Evolutionary conservation across 2,113 vertebrate species (phyloP), one percentile per base, ranked within the genome.

Genomic region (Phycodurus eques): DNA sequence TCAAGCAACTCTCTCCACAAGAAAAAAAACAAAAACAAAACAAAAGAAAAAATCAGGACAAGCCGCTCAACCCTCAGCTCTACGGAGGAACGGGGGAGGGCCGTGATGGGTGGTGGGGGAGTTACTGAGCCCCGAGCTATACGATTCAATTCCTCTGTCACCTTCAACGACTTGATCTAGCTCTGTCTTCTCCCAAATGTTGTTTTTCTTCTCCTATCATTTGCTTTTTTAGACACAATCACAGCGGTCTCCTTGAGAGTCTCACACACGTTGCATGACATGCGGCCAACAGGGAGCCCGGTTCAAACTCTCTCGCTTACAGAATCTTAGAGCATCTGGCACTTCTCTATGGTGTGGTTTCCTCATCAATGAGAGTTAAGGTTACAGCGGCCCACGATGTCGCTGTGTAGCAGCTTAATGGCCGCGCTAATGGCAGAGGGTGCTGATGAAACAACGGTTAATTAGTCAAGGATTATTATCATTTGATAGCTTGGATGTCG

Each of bases 1-100:
- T 92, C 92, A 93, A 92, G 91, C 92, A 92, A 92, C 92, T 92
- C 90, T 92, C 90, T 92, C 92, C 91, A 92, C 89, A 88, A 89
- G 91, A 66, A 47, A 35, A 60, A 56, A 56, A 56, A 56, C 3
- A 53, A n/a, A 53, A 53, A 1, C 27, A 53, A 51, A 51, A 51
- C 12, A 12, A 19, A 53, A n/a, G 20, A n/a, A 27, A 33, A 89
- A 91, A 91, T 82, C 90, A 89, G 91, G 92, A 93, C 92, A 91
- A 91, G 89, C 91, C 89, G 80, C 92, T 91, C 89, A 47, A 91
- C 90, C 91, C 91, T 91, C 90, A 91, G 91, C 91, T 92, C 91
- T 87, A 81, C 74, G 89, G 90, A 85, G 90, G 90, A 88, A 80
- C 80, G 82, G 88, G 86, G 44, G 64, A 66, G 44, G 84, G 86